Conservation (phyloP, 2,888 invertebrate genomes). For the Drosophila gaucha region DNA sequence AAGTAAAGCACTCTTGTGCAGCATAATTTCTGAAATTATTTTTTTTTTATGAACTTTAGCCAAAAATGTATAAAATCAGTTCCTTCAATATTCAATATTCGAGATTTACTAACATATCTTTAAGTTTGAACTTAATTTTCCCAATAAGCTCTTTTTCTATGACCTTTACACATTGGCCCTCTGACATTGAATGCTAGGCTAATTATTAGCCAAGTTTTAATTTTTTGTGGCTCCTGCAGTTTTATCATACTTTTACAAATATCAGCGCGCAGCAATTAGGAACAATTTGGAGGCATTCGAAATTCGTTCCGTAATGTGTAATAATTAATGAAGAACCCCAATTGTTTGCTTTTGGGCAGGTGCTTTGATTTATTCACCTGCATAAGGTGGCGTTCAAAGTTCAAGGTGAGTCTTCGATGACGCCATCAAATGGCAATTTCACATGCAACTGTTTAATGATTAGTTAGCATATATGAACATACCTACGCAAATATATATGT, state of each 20-base stretch:
- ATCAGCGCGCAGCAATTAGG: no score
- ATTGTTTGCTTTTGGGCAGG: neutral
- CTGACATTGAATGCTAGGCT: slow-evolving; percentile 12
- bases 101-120: neutral
- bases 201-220: slow-evolving; percentile 37
- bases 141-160: slow-evolving; percentile 1
- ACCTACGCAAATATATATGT: neutral
- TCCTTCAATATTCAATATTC: no score
- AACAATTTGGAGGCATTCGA: slow-evolving; percentile 50
- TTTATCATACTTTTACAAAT: slow-evolving; percentile 54
- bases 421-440: slow-evolving; percentile 66
- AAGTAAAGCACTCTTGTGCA: no score
- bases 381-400: slow-evolving; percentile 55
- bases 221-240: slow-evolving; percentile 29
- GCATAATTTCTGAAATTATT: no score
- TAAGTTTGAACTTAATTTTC: no score
- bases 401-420: slow-evolving; percentile 76
- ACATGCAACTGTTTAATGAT: slow-evolving; percentile 71
- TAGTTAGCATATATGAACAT: slow-evolving; percentile 22
- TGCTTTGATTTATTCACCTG: slow-evolving; percentile 43
- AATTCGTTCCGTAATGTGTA: slow-evolving; percentile 58
- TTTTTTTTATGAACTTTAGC: no score
- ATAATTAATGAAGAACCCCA: slow-evolving; percentile 61
- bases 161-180: slow-evolving; percentile 32
- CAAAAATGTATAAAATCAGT: no score